Evolutionary conservation across 2,113 vertebrate genomes (phyloP).

Genomic region (Choloepus hoffmanni): DNA sequence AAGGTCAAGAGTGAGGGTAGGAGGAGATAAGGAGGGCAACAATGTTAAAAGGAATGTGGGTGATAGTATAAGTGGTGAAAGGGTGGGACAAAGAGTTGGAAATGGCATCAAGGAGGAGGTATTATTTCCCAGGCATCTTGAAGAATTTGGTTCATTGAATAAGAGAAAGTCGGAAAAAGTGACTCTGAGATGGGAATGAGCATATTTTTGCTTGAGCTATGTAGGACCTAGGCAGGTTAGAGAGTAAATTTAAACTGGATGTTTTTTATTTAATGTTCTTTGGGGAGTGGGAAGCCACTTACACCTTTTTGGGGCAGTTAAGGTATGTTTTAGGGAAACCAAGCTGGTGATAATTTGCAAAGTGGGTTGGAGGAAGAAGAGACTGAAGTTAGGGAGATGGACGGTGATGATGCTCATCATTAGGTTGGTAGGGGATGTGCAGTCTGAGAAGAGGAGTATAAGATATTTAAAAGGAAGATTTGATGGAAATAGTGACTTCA

Average conservation of each 20-base stretch:
- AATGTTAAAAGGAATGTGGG: conserved; percentile 22
- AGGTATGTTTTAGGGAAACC: conserved; percentile 12
- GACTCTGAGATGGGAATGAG: not conserved
- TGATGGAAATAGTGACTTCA: not conserved
- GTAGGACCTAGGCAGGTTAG: not conserved
- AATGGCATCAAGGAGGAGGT: not conserved
- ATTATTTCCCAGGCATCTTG: not conserved
- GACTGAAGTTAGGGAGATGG: not conserved
- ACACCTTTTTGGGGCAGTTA: not conserved
- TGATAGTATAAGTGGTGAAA: not conserved
- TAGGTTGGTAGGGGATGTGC: not conserved
- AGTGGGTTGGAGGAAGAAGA: not conserved
- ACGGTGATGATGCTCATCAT: not conserved
- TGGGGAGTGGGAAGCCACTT: not conserved
- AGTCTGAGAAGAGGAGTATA: not conserved
- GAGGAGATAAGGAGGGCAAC: not conserved
- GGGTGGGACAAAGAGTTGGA: not conserved
- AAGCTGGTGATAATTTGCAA: not conserved
- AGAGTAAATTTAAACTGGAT: not conserved
- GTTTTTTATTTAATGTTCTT: conserved; percentile 9
- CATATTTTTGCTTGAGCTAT: not conserved
- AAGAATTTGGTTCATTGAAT: not conserved
- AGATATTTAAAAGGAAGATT: not conserved
- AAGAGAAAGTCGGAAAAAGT: not conserved
- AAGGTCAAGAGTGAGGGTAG: not conserved